These are phyloP conservation scores for Atractosteus spatula DNA, from an alignment of 2,113 vertebrate genomes.

Conservation along the genomic window DNA sequence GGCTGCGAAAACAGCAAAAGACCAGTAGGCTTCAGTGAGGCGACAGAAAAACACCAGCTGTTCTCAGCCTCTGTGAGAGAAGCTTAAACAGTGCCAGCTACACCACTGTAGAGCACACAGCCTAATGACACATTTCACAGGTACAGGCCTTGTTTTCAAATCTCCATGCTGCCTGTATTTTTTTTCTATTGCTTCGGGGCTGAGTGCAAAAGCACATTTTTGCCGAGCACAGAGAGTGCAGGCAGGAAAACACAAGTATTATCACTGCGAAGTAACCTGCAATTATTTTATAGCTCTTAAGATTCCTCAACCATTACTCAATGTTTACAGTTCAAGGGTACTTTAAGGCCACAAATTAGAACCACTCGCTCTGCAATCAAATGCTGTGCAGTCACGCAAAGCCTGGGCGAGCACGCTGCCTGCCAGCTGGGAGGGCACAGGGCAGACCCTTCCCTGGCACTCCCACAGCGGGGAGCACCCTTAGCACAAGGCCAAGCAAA, in stretches of 20 bases:
- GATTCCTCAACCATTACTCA: slow-evolving; percentile 89
- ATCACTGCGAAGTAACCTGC: slow-evolving; percentile 76
- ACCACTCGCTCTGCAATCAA: slow-evolving; percentile 79
- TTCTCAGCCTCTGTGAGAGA: too few relatives aligned
- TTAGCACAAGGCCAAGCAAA: neutral
- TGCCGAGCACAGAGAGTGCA: neutral
- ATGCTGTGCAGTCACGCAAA: slow-evolving; percentile 78
- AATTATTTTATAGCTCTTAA: slow-evolving; percentile 91
- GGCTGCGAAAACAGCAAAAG: too few relatives aligned
- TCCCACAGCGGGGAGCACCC: neutral
- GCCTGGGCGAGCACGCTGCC: slow-evolving; percentile 23
- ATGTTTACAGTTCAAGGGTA: slow-evolving; percentile 77
- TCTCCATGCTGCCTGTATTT: too few relatives aligned
- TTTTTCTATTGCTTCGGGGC: too few relatives aligned
- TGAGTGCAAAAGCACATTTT: slow-evolving; percentile 27
- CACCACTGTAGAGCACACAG: too few relatives aligned
- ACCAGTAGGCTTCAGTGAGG: too few relatives aligned
- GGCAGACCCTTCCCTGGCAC: too few relatives aligned
- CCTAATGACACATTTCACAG: too few relatives aligned
- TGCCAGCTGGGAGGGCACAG: slow-evolving; percentile 25
- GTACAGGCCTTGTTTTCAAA: too few relatives aligned
- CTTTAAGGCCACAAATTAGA: slow-evolving; percentile 79
- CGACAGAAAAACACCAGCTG: too few relatives aligned
- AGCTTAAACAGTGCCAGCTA: too few relatives aligned
- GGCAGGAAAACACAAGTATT: slow-evolving; percentile 59